phyloP scores from a whole-genome alignment of 1,140 invertebrate genomes.

The Rhizoglyphus robini region DNA sequence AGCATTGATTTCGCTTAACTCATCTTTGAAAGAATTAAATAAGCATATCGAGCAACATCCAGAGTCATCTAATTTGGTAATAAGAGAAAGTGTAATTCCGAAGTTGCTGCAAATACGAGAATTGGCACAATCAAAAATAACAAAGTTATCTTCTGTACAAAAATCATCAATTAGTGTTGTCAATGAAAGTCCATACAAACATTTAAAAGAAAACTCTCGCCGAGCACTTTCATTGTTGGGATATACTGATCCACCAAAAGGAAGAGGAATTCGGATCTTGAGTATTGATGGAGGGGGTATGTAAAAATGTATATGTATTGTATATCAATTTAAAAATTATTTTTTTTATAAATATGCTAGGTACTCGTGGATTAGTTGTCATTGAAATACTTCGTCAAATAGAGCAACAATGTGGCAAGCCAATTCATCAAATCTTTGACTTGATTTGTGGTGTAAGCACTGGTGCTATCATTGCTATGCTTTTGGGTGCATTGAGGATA shows the following conservation, averaged over 20 bases:
- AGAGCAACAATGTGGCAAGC: constrained; percentile 52
- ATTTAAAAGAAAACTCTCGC: constrained; percentile 29
- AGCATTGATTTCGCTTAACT: constrained; percentile 1
- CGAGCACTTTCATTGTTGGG: constrained; percentile 60
- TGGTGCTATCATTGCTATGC: constrained; percentile 27
- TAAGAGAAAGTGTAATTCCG: constrained; percentile 42
- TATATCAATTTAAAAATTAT: constrained; percentile 6
- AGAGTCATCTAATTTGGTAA: constrained; percentile 50
- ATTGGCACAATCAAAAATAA: constrained; percentile 26
- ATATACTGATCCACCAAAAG: constrained; percentile 50
- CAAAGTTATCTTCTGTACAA: constrained; percentile 45
- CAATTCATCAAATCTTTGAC: constrained; percentile 54
- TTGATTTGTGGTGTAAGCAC: constrained; percentile 83
- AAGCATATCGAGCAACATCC: constrained; percentile 54
- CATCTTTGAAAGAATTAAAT: constrained; percentile 44
- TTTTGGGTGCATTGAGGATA: constrained; percentile 42
- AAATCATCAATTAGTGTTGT: constrained; percentile 33
- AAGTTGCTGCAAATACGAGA: constrained; percentile 14
- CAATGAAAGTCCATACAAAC: constrained; percentile 23
- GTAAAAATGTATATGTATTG: constrained; percentile 32
- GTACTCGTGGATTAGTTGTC: constrained; percentile 54
- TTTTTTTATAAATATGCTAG: constrained; percentile 12
- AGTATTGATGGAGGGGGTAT: constrained; percentile 81
- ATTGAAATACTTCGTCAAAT: constrained; percentile 62
- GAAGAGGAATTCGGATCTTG: constrained; percentile 61